Evolutionary conservation across 2,113 vertebrate species (phyloP).

Genomic region (Oncorhynchus mykiss): DNA sequence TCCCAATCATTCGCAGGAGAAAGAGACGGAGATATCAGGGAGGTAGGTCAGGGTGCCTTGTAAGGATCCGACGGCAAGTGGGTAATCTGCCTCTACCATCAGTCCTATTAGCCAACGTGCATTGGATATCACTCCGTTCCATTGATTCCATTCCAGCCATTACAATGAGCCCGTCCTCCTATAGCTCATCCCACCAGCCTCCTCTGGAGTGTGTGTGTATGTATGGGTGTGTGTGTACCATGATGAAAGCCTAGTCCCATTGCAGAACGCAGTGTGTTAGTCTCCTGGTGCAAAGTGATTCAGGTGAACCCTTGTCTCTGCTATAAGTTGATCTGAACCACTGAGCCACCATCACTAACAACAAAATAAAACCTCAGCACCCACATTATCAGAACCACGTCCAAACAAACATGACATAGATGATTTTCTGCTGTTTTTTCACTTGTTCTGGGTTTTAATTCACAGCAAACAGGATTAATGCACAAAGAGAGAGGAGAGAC

Average conservation of each 20-base stretch:
- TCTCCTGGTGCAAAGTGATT: neutral
- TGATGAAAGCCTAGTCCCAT: no score
- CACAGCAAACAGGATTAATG: slow-evolving; percentile 1
- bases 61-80: no score
- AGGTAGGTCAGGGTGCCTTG: no score
- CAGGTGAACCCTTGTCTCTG: neutral
- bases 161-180: no score
- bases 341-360: neutral
- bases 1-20: no score
- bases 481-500: neutral
- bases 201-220: neutral
- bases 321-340: neutral
- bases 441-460: neutral
- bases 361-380: neutral
- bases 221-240: neutral
- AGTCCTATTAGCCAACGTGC: no score
- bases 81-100: no score
- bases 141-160: no score
- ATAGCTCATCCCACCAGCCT: no score
- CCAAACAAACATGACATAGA: neutral
- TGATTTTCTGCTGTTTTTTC: neutral
- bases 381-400: neutral
- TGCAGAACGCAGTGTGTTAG: neutral
- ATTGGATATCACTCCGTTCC: no score
- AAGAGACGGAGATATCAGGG: no score